Conservation (phyloP, 2,888 invertebrate species). For the Oscheius sp. region DNA sequence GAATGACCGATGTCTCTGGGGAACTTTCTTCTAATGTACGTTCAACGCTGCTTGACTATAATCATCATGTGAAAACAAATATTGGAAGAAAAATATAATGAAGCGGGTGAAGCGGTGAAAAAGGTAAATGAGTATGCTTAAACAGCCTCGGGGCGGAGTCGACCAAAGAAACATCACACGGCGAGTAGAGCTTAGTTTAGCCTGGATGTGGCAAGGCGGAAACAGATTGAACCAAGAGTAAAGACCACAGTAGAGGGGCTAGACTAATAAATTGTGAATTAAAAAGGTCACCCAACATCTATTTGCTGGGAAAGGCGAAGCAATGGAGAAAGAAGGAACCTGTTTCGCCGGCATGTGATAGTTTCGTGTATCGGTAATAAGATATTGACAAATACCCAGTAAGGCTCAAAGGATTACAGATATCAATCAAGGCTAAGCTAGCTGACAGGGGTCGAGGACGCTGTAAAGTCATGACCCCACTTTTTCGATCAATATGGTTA, state of each 20-base stretch:
- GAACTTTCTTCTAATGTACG: not conserved
- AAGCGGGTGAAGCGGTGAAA: too few relatives aligned
- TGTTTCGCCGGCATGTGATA: slow-evolving; percentile 27
- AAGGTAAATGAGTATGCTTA: too few relatives aligned
- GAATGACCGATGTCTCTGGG: not conserved
- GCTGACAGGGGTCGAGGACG: not conserved
- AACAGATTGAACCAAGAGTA: too few relatives aligned
- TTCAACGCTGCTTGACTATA: not conserved
- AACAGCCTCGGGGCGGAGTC: slow-evolving; percentile 6
- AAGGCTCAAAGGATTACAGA: too few relatives aligned
- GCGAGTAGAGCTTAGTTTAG: too few relatives aligned
- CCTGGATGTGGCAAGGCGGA: too few relatives aligned
- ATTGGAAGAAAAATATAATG: too few relatives aligned
- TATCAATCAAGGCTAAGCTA: not conserved
- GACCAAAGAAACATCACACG: too few relatives aligned
- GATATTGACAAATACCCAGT: not conserved
- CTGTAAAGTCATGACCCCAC: not conserved
- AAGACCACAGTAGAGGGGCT: too few relatives aligned
- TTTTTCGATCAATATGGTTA: not conserved
- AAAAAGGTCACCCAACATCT: not conserved
- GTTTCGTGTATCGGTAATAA: not conserved
- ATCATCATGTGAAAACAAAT: too few relatives aligned
- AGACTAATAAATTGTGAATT: too few relatives aligned
- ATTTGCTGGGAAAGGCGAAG: slow-evolving; percentile 27
- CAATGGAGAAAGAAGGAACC: slow-evolving; percentile 32